phyloP scores from a whole-genome alignment of 1,140 invertebrate genomes.

The Drosophila ambigua region DNA sequence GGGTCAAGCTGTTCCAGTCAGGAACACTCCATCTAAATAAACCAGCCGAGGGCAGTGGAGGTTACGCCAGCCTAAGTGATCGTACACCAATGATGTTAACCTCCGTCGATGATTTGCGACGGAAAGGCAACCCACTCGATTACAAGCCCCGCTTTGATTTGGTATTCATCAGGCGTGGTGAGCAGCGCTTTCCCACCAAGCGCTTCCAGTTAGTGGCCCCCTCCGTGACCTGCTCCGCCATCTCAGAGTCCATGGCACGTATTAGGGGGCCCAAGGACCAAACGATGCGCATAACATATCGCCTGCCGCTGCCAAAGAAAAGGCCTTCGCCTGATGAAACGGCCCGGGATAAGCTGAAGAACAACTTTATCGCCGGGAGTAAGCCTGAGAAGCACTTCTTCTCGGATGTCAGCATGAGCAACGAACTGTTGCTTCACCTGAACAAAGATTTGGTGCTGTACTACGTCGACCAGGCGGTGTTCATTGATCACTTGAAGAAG shows the following conservation, averaged over 20 bases:
- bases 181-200: not conserved
- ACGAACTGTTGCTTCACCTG: conserved; percentile 26
- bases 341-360: not conserved
- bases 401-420: conserved; percentile 36
- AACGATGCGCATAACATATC: not conserved
- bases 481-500: conserved; percentile 55
- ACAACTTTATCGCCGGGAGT: not conserved
- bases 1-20: not conserved
- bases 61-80: too few relatives aligned
- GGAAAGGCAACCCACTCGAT: not conserved
- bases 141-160: not conserved
- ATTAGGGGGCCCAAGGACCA: conserved; percentile 12
- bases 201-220: not conserved
- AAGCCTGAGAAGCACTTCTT: conserved; percentile 42
- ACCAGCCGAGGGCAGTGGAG: not conserved
- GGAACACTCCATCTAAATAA: conserved; percentile 11
- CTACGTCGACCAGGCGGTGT: conserved; percentile 10
- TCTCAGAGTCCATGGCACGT: conserved; percentile 32
- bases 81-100: not conserved
- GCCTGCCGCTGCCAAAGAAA: not conserved
- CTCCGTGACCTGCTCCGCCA: too few relatives aligned
- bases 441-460: conserved; percentile 21
- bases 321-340: not conserved
- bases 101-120: conserved; percentile 27
- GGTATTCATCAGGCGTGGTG: too few relatives aligned